Evolutionary conservation across 2,113 vertebrate species (phyloP).

Genomic region (Phalacrocorax brasilianus): DNA sequence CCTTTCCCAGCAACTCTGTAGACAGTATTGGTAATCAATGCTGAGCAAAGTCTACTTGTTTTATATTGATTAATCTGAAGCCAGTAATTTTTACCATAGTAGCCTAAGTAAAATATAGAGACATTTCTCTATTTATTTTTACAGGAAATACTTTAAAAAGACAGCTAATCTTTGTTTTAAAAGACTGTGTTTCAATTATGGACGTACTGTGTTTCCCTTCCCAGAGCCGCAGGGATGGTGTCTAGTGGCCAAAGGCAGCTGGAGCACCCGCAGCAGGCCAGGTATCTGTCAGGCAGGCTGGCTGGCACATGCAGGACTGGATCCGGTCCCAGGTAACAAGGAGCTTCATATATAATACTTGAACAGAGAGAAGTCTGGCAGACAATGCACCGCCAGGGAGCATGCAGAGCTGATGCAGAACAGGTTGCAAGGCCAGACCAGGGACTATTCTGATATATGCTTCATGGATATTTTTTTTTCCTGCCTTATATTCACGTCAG

Average conservation of each 20-base stretch:
- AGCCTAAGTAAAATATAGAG: not conserved
- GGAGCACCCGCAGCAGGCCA: not conserved
- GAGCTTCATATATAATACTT: fast-evolving
- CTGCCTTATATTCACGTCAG: not conserved
- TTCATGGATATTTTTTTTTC: not conserved
- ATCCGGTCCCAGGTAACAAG: not conserved
- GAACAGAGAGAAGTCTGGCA: not conserved
- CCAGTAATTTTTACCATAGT: not conserved
- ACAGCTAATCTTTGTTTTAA: not conserved
- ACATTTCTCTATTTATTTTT: not conserved
- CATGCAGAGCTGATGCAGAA: not conserved
- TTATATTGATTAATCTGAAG: not conserved
- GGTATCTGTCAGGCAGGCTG: not conserved
- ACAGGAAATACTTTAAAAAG: not conserved
- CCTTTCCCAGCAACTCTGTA: not conserved
- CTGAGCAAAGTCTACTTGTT: not conserved
- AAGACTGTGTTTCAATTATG: not conserved
- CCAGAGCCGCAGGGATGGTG: not conserved
- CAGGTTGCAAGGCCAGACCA: not conserved
- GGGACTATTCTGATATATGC: not conserved
- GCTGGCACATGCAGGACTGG: not conserved
- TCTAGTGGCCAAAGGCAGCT: not conserved
- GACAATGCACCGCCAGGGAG: not conserved
- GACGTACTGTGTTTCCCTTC: not conserved
- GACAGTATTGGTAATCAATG: not conserved